A percentile compares a stretch with the other conserved stretches of the same genome.
These are phyloP conservation scores for Oncorhynchus gorbuscha DNA, from an alignment of 2,113 vertebrate genomes.

Conservation along the genomic window DNA sequence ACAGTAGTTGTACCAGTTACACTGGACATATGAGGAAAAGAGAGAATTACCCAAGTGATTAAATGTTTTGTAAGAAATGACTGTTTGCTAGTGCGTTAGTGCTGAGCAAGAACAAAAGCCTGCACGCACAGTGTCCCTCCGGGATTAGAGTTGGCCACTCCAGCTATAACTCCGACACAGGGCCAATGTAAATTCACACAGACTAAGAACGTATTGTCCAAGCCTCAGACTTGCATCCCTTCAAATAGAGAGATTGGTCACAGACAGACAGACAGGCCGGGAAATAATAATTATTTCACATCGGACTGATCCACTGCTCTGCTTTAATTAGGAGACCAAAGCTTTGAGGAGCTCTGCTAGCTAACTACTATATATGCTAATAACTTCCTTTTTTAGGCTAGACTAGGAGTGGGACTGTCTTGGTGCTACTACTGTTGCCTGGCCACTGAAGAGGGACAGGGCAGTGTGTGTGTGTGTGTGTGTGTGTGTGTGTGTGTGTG, in stretches of 20 bases:
- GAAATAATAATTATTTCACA: constrained; percentile 67
- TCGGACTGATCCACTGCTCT: constrained; percentile 60
- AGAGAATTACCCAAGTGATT: neutral
- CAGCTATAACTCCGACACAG: too few relatives aligned
- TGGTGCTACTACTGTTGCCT: neutral
- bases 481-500: neutral
- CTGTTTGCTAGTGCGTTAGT: too few relatives aligned
- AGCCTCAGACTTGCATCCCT: neutral
- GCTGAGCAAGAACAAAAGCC: too few relatives aligned
- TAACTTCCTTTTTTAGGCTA: constrained; percentile 62
- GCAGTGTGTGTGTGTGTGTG: neutral
- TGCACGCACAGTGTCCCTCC: too few relatives aligned
- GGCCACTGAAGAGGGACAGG: neutral
- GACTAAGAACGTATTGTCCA: too few relatives aligned
- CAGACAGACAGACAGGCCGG: constrained; percentile 4
- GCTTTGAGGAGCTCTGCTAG: constrained; percentile 58
- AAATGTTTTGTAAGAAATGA: too few relatives aligned
- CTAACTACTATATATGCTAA: constrained; percentile 71
- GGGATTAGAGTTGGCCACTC: too few relatives aligned
- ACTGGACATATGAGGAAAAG: neutral
- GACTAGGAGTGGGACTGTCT: constrained; percentile 35
- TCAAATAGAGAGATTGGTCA: neutral
- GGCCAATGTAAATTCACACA: too few relatives aligned
- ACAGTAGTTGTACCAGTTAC: too few relatives aligned
- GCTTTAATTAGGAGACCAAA: constrained; percentile 72